These are phyloP conservation scores for Penaeus indicus DNA, from an alignment of 1,140 invertebrate genomes.

Conservation along the genomic window DNA sequence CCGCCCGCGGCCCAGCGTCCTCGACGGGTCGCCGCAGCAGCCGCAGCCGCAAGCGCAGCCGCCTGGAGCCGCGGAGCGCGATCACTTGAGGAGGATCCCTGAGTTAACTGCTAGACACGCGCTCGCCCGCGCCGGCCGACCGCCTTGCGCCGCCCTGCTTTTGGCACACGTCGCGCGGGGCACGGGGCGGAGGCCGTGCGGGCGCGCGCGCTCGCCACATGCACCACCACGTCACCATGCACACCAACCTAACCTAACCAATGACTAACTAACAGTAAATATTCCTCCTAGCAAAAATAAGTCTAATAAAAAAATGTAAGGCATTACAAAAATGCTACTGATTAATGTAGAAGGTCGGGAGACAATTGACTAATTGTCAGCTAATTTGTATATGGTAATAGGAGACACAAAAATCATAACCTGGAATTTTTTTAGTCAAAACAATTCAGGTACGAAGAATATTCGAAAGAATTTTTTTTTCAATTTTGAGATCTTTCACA, in stretches of 20 bases:
- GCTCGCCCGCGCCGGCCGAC: not conserved
- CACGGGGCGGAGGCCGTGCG: not conserved
- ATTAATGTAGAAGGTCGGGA: not conserved
- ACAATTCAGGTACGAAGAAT: constrained; percentile 57
- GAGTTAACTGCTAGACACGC: constrained; percentile 51
- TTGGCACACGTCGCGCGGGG: not conserved
- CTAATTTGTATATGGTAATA: constrained; percentile 13
- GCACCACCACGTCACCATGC: constrained; percentile 5
- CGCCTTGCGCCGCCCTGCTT: constrained; percentile 1
- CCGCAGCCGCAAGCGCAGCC: not conserved
- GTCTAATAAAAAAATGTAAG: constrained; percentile 1
- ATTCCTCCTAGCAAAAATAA: constrained; percentile 43
- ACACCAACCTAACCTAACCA: constrained; percentile 50
- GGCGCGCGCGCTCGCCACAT: not conserved
- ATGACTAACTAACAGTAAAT: constrained; percentile 46
- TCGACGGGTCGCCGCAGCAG: not conserved
- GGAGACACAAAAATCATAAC: constrained; percentile 29
- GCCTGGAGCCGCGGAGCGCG: constrained; percentile 22
- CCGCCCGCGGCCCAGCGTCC: not conserved
- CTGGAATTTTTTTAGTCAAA: constrained; percentile 46
- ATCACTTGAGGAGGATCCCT: constrained; percentile 55
- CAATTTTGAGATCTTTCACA: constrained; percentile 7
- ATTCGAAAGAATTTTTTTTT: constrained; percentile 33
- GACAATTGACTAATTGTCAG: not conserved
- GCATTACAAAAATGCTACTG: constrained; percentile 8